Evolutionary conservation across 2,797 vertebrate genomes (phyloP).

Genomic region (Malurus splendens): DNA sequence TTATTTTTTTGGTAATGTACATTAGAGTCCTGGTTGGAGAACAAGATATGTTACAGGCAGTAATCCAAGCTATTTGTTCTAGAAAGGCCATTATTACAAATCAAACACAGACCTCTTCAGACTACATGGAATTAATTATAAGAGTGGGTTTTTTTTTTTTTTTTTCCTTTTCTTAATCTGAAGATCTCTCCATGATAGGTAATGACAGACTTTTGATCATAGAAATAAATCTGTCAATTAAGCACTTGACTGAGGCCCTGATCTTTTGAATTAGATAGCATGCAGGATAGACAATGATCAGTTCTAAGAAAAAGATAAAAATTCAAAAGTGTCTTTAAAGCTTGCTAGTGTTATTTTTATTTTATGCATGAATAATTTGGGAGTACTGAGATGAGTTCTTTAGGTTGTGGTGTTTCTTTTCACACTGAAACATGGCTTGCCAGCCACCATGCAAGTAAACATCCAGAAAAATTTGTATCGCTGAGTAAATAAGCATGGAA

Average conservation of each 20-base stretch:
- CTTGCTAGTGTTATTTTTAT: rapidly evolving
- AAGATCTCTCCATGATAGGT: neutral
- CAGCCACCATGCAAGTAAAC: neutral
- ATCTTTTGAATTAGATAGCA: neutral
- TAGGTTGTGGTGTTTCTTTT: neutral
- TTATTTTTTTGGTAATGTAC: neutral
- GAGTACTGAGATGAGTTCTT: neutral
- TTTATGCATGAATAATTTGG: neutral
- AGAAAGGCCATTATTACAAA: neutral
- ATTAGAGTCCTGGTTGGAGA: neutral
- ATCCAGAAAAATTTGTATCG: neutral
- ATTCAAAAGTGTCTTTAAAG: neutral
- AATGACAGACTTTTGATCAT: neutral
- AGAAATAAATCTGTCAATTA: neutral
- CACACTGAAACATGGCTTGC: neutral
- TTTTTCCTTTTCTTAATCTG: neutral
- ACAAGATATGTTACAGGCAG: neutral
- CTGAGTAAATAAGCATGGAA: neutral
- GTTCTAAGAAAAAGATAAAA: neutral
- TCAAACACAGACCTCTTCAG: neutral
- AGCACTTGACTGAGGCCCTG: neutral
- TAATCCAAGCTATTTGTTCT: neutral
- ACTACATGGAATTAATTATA: neutral
- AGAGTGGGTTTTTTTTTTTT: rapidly evolving
- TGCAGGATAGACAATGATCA: neutral